Evolutionary conservation across 2,113 vertebrate species (phyloP).

Genomic region (Recurvirostra avosetta): DNA sequence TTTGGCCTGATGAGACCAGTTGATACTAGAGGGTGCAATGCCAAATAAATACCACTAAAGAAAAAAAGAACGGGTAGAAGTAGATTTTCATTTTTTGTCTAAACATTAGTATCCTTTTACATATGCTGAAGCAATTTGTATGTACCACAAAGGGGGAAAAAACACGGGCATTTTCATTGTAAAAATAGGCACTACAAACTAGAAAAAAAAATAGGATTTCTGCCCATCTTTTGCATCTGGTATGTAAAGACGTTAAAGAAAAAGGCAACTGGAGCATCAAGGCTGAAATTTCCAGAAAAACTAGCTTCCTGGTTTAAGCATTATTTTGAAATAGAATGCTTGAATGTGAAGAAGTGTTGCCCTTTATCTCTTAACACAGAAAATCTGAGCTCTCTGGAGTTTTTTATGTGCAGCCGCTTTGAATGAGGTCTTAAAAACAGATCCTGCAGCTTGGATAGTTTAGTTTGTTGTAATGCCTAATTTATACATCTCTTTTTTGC

Average conservation of each 20-base stretch:
- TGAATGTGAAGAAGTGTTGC: neutral
- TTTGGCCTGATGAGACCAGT: neutral
- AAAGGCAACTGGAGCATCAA: neutral
- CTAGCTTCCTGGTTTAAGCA: neutral
- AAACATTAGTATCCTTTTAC: neutral
- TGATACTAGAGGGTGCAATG: neutral
- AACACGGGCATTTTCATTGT: neutral
- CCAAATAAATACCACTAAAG: neutral
- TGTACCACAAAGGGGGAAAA: neutral
- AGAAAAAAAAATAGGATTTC: neutral
- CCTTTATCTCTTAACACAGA: neutral
- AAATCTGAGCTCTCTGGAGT: neutral
- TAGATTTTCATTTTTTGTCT: neutral
- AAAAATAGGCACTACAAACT: neutral
- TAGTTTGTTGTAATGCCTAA: neutral
- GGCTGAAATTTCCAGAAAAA: neutral
- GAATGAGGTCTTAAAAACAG: neutral
- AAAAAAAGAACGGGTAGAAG: neutral
- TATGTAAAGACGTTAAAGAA: neutral
- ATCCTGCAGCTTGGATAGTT: neutral
- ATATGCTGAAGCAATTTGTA: neutral
- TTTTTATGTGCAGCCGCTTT: neutral
- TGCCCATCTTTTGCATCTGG: neutral
- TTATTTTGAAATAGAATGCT: neutral
- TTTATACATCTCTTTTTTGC: neutral